These are phyloP conservation scores for Drosophila barbarae DNA, from an alignment of 2,888 invertebrate genomes.

Conservation along the genomic window DNA sequence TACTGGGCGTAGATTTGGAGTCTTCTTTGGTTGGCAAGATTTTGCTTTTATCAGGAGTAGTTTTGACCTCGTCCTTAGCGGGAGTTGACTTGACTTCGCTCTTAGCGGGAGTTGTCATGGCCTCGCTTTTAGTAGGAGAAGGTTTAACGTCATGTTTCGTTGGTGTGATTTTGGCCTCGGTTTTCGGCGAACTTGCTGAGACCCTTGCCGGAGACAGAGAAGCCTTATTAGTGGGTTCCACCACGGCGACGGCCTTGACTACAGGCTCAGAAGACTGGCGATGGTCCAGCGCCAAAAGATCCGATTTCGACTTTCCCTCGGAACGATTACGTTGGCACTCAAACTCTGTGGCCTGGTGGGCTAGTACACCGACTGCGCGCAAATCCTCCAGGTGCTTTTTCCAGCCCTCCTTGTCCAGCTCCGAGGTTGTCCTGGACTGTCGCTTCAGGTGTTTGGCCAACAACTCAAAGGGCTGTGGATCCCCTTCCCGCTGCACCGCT, in stretches of 20 bases:
- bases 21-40: constrained; percentile 13
- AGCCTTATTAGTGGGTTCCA: constrained; percentile 53
- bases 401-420: constrained; percentile 74
- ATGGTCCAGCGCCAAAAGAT: constrained; percentile 62
- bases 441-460: constrained; percentile 79
- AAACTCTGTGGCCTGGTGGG: constrained; percentile 79
- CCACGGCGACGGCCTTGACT: constrained; percentile 54
- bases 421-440: constrained; percentile 76
- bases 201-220: constrained; percentile 48
- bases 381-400: constrained; percentile 78
- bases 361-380: constrained; percentile 76
- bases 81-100: constrained; percentile 2
- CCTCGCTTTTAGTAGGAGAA: constrained; percentile 4
- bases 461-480: constrained; percentile 81
- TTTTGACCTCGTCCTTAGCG: constrained; percentile 2
- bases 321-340: constrained; percentile 77
- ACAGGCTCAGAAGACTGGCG: constrained; percentile 51
- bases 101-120: background rate
- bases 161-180: constrained; percentile 9
- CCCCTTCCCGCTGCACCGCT: constrained; percentile 83
- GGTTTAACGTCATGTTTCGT: constrained; percentile 1
- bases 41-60: background rate
- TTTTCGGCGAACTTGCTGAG: background rate
- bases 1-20: constrained; percentile 8
- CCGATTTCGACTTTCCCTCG: constrained; percentile 77